Percentiles rank a stretch among this genome's conserved stretches.
These are phyloP conservation scores for Dolichomitus sp. DNA, from an alignment of 2,888 invertebrate species.

Conservation along the genomic window DNA sequence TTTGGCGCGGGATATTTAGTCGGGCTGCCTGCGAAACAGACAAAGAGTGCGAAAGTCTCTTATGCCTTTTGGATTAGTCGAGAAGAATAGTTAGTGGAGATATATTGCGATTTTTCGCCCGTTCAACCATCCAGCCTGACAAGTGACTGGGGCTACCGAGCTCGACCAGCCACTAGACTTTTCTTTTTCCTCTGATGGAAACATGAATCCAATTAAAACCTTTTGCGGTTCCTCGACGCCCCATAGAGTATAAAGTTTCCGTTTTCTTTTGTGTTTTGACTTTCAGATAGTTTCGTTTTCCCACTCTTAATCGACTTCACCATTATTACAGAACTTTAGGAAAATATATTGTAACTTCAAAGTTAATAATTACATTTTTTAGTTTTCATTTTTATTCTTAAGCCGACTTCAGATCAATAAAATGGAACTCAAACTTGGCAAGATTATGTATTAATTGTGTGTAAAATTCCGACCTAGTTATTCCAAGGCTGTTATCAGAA, in stretches of 20 bases:
- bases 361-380: background rate
- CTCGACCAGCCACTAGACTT: conserved; percentile 22
- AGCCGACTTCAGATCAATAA: no score
- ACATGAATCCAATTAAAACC: conserved; percentile 64
- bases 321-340: background rate
- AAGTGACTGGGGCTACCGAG: conserved; percentile 19
- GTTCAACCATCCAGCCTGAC: conserved; percentile 10
- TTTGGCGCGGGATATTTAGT: no score
- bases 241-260: conserved; percentile 43
- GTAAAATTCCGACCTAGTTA: no score
- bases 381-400: background rate
- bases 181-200: conserved; percentile 37
- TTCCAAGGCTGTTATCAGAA: no score
- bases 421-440: no score
- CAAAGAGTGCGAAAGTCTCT: background rate
- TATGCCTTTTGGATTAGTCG: background rate
- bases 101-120: background rate
- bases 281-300: conserved; percentile 1
- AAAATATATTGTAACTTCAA: background rate
- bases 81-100: background rate
- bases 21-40: no score
- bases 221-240: conserved; percentile 42
- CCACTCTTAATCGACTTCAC: background rate
- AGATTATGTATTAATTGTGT: no score
- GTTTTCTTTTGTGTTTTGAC: conserved; percentile 35